Evolutionary conservation across 23 tunicate genomes (phyloP), one percentile per base, ranked within the genome.

Genomic region (Styela plicata): DNA sequence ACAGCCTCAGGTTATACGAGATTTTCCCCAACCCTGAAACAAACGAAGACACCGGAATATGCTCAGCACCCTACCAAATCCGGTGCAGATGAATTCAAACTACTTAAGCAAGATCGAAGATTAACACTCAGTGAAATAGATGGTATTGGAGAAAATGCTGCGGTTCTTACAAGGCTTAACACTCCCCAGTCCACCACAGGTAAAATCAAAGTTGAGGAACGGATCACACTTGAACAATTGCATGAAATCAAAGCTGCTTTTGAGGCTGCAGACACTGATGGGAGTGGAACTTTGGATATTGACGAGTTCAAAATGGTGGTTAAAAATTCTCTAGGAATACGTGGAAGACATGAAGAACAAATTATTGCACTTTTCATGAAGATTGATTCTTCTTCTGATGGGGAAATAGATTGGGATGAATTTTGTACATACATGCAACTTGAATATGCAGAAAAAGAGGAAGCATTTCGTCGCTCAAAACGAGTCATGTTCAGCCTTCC

Each of bases 391-490:
- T 94, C 98, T 0, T 85, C 98, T 2, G 98, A 94, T 89, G 98
- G 98, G 1, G 94, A 85, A 78, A 94, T 94, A 2, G 98, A 94
- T 64, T 94, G 98, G 98, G 98, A 94, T 90, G 98, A 94, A 36
- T 94, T 94, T 63, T 94, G 98, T 79, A 94, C 95, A 27, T 94
- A 94, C 86, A 94, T 94, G 98, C 98, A 94, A 80, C 91, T 94
- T 24, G 98, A 94, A 78, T 94, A 94, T 82, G 89, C 98, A 25
- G 98, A 94, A 62, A 94, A 94, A 52, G 98, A 94, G 77, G 98
- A 90, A 26, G 90, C 94, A 20, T 24, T 83, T 13, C 24, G 78
- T 21, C 69, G 98, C 52, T 79, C 91, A n/a, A 83, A 85, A 34
- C 69, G 78, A 73, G 80, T 86, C 1, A 70, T 52, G 29, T 94